A percentile compares a stretch with the other conserved stretches of the same genome.
Conservation (phyloP, 2,888 invertebrate genomes). For the Metacarcinus magister region DNA sequence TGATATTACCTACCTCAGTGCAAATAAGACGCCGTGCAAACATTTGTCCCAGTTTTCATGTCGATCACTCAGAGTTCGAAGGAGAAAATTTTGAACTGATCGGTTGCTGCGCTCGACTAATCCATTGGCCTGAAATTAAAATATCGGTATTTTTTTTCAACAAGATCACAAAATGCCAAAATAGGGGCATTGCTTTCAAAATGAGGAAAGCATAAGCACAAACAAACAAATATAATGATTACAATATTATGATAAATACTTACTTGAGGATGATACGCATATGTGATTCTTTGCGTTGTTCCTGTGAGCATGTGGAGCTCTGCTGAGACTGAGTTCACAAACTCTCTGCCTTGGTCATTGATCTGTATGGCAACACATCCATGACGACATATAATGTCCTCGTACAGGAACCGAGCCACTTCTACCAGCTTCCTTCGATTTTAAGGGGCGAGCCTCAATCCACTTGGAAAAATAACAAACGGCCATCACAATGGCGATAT, state of each 20-base stretch:
- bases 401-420: slow-evolving; percentile 49
- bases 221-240: slow-evolving; percentile 51
- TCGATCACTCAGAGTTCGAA: no score
- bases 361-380: slow-evolving; percentile 67
- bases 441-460: no score
- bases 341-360: no score
- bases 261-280: slow-evolving; percentile 74
- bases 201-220: slow-evolving; percentile 16
- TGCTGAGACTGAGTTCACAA: slow-evolving; percentile 61
- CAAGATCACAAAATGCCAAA: background rate
- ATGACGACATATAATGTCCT: background rate
- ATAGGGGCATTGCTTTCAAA: slow-evolving; percentile 26
- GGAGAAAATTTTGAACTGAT: slow-evolving; percentile 66
- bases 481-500: slow-evolving; percentile 60
- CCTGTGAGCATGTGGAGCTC: slow-evolving; percentile 64
- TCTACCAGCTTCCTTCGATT: slow-evolving; percentile 57
- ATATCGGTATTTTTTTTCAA: background rate
- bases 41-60: no score
- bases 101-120: slow-evolving; percentile 66
- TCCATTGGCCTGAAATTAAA: slow-evolving; percentile 66
- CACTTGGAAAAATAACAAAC: slow-evolving; percentile 58
- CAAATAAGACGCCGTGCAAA: slow-evolving; percentile 64
- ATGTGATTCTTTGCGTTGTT: slow-evolving; percentile 66
- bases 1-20: slow-evolving; percentile 44
- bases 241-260: slow-evolving; percentile 47